Percentiles rank a stretch among this genome's conserved stretches.
Evolutionary conservation across 2,113 vertebrate species (phyloP).

Genomic region (Lampris incognitus): DNA sequence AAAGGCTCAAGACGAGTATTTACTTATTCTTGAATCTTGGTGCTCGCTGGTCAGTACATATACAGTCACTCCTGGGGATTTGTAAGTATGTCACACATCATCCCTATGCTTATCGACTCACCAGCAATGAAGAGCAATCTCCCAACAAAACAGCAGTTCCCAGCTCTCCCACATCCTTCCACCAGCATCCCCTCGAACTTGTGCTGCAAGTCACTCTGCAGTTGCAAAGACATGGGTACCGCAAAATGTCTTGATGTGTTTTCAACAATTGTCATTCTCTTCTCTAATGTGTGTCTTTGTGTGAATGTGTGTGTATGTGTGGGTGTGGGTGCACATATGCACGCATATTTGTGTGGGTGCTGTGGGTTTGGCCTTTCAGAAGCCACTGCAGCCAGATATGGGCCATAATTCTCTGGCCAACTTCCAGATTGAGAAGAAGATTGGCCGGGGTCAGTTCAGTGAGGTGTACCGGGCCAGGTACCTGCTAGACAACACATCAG

Average conservation of each 20-base stretch:
- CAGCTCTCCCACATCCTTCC: conserved; percentile 16
- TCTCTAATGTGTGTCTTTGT: rapidly evolving
- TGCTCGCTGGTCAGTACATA: background rate
- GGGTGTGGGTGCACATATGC: background rate
- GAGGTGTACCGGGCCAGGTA: conserved; percentile 96
- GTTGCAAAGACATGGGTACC: background rate
- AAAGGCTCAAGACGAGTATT: too few species aligned
- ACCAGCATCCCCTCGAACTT: conserved; percentile 10
- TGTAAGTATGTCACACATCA: conserved; percentile 32
- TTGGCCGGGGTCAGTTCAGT: conserved; percentile 97
- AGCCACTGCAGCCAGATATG: conserved; percentile 93
- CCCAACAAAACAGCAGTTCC: conserved; percentile 45
- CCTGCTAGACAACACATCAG: conserved; percentile 91
- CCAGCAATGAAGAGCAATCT: conserved; percentile 41
- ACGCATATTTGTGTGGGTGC: background rate
- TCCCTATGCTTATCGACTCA: conserved; percentile 41
- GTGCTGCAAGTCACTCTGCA: conserved; percentile 14
- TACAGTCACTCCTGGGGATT: conserved; percentile 7
- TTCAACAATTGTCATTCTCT: background rate
- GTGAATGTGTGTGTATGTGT: background rate
- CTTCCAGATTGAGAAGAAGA: conserved; percentile 97
- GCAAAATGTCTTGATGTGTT: conserved; percentile 7
- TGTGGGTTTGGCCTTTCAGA: conserved; percentile 78
- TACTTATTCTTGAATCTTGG: background rate
- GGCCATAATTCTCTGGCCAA: conserved; percentile 94